phyloP scores from a whole-genome alignment of 2,113 vertebrate genomes.

The Sceloporus tristichus region DNA sequence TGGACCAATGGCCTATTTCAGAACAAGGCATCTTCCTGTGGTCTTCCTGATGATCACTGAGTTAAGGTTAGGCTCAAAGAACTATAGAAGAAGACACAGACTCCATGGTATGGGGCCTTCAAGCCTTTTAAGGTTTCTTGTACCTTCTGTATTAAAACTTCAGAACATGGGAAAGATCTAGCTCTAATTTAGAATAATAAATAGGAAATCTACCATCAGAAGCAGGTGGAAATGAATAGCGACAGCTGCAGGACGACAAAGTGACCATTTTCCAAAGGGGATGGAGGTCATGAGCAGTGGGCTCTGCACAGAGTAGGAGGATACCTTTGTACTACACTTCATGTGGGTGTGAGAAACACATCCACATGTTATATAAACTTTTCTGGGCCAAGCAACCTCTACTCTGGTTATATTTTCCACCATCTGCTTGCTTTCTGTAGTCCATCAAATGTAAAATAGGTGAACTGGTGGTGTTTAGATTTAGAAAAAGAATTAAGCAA shows the following conservation, averaged over 20 bases:
- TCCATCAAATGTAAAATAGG: background rate
- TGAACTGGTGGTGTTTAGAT: background rate
- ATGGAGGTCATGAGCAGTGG: background rate
- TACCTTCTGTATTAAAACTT: background rate
- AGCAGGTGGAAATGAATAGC: accelerated
- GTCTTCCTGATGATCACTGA: background rate
- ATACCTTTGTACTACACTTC: background rate
- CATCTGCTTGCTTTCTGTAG: accelerated
- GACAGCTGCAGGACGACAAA: accelerated
- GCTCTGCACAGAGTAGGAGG: background rate
- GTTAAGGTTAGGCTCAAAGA: background rate
- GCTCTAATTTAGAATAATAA: background rate
- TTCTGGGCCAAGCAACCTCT: accelerated
- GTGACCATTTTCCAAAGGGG: background rate
- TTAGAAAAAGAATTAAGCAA: background rate
- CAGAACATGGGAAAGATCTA: background rate
- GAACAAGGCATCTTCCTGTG: too few species aligned
- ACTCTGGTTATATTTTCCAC: background rate
- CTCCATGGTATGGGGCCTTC: background rate
- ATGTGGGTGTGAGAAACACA: accelerated
- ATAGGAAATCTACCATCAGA: background rate
- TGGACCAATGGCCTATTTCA: too few species aligned
- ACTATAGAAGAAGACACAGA: background rate
- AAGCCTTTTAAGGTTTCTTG: background rate
- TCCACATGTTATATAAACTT: background rate